phyloP scores from a whole-genome alignment of 2,797 vertebrate species.

The Cossypha polioptera region DNA sequence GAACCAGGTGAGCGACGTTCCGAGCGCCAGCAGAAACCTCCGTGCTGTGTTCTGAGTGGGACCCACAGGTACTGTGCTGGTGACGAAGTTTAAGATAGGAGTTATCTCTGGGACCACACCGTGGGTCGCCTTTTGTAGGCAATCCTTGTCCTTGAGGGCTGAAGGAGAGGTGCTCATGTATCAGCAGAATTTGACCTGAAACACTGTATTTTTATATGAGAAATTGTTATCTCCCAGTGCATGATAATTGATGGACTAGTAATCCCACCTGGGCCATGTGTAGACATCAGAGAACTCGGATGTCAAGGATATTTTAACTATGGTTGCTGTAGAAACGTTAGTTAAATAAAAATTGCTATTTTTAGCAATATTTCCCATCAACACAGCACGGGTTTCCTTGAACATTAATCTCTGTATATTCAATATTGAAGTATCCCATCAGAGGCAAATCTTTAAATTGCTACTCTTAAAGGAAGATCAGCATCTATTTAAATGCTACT shows the following conservation, averaged over 20 bases:
- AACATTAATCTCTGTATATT: conserved; percentile 15
- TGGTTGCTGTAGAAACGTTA: not conserved
- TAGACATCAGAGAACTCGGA: not conserved
- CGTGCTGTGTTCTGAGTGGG: not conserved
- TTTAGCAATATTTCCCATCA: not conserved
- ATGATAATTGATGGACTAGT: not conserved
- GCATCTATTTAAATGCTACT: not conserved
- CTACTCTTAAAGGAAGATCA: conserved; percentile 6
- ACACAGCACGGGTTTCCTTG: not conserved
- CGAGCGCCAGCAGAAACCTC: not conserved
- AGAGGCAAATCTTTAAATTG: conserved; percentile 24
- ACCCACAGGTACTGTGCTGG: not conserved
- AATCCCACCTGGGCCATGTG: not conserved
- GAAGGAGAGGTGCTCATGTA: not conserved
- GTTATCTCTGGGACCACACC: not conserved
- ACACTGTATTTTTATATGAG: fast-evolving
- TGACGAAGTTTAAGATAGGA: not conserved
- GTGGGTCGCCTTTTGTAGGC: not conserved
- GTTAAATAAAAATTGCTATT: not conserved
- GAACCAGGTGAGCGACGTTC: conserved; percentile 88
- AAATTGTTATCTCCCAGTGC: not conserved
- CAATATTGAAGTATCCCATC: conserved; percentile 23
- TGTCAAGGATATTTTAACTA: not conserved
- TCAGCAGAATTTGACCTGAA: not conserved
- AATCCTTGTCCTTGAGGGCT: not conserved